Conservation (phyloP, 2,888 invertebrate species). For the Polylopha cassiicola region DNA sequence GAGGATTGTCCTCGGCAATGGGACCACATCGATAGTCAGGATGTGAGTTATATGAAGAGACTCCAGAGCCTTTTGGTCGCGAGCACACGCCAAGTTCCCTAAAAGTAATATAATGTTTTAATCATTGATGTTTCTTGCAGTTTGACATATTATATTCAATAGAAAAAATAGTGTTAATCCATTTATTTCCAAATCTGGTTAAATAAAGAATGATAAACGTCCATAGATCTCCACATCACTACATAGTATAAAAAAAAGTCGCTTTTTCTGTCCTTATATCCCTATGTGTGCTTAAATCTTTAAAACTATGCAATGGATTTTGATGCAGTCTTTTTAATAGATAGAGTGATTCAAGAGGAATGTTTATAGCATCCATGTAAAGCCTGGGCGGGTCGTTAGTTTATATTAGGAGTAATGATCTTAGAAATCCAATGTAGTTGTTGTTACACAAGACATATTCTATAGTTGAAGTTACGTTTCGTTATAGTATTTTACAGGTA, state of each 20-base stretch:
- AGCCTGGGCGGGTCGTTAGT: background rate
- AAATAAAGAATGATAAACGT: no score
- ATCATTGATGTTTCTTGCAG: no score
- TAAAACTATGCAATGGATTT: background rate
- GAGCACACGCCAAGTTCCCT: slow-evolving; percentile 90
- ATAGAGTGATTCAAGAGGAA: background rate
- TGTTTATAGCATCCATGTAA: background rate
- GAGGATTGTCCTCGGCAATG: slow-evolving; percentile 84
- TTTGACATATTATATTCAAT: no score
- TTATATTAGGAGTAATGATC: background rate
- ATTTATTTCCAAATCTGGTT: background rate
- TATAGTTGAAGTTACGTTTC: no score
- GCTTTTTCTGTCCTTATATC: no score
- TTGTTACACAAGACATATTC: no score
- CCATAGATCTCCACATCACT: no score
- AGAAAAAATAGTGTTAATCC: no score
- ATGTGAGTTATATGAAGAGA: slow-evolving; percentile 84
- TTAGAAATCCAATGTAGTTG: no score
- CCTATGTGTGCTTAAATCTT: background rate
- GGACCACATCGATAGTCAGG: slow-evolving; percentile 90
- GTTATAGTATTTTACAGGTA: no score
- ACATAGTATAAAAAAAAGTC: slow-evolving; percentile 3
- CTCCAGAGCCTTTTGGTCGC: slow-evolving; percentile 81
- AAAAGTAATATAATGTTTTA: slow-evolving; percentile 27
- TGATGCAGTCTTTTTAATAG: background rate